phyloP scores from a whole-genome alignment of 2,888 invertebrate species.

The Agrochola circellaris region DNA sequence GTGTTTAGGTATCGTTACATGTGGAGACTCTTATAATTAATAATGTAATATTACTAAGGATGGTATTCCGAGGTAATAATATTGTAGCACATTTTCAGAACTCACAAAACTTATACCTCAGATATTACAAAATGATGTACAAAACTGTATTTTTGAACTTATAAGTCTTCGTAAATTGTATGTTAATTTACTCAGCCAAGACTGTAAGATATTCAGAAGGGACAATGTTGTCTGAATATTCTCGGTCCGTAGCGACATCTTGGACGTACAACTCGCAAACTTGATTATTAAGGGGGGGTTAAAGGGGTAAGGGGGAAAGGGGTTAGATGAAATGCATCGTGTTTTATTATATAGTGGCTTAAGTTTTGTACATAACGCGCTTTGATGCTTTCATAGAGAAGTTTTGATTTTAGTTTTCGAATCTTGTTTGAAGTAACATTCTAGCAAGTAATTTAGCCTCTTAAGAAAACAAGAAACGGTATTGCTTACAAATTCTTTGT shows the following conservation, averaged over 20 bases:
- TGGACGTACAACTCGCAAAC: constrained; percentile 82
- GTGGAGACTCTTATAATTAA: too few relatives aligned
- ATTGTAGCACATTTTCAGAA: not conserved
- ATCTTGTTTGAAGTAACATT: not conserved
- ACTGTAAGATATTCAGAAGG: constrained; percentile 77
- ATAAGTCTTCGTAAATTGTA: constrained; percentile 78
- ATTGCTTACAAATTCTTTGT: not conserved
- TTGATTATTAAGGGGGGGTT: constrained; percentile 82
- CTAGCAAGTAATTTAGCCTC: not conserved
- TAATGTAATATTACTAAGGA: not conserved
- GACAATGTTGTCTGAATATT: constrained; percentile 81
- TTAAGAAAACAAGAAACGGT: too few relatives aligned
- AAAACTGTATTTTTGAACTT: constrained; percentile 66
- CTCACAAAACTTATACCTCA: constrained; percentile 19
- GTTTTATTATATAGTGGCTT: constrained; percentile 60
- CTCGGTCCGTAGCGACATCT: constrained; percentile 82
- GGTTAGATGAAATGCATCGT: constrained; percentile 72
- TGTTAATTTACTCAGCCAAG: constrained; percentile 83
- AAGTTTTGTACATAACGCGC: constrained; percentile 41
- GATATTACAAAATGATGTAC: constrained; percentile 60
- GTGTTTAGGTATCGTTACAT: not conserved
- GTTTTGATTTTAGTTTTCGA: constrained; percentile 30
- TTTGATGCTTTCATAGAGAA: constrained; percentile 30
- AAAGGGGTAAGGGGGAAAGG: constrained; percentile 37
- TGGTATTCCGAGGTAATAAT: not conserved